Conservation (phyloP, 1,140 invertebrate species). For the Trinorchestia longiramus region DNA sequence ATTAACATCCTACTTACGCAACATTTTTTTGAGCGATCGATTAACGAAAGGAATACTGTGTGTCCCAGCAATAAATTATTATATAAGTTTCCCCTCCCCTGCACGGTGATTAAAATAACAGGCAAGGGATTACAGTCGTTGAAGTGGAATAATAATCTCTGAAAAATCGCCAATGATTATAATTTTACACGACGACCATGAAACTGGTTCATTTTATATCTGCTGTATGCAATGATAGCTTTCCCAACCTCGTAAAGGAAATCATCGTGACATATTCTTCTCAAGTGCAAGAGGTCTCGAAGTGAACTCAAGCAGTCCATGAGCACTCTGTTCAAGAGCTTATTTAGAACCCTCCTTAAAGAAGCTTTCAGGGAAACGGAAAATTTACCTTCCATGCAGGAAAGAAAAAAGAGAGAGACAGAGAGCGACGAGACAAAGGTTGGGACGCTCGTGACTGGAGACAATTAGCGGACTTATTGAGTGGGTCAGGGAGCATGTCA, state of each 20-base stretch:
- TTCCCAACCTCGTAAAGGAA: not conserved
- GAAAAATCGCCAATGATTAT: too few relatives aligned
- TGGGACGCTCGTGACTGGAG: not conserved
- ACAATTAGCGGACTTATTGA: constrained; percentile 37
- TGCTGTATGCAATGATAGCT: not conserved
- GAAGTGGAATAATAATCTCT: too few relatives aligned
- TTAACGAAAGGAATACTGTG: too few relatives aligned
- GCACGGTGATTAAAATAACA: too few relatives aligned
- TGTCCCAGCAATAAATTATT: too few relatives aligned
- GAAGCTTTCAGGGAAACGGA: not conserved
- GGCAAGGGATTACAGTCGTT: too few relatives aligned
- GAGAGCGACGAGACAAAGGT: not conserved
- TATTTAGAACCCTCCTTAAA: not conserved
- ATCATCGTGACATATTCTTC: not conserved
- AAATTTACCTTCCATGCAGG: not conserved
- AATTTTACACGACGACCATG: too few relatives aligned
- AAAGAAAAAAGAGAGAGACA: not conserved
- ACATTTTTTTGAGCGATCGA: too few relatives aligned
- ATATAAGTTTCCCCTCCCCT: too few relatives aligned
- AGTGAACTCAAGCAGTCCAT: not conserved
- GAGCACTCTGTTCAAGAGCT: not conserved
- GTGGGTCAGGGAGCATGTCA: constrained; percentile 3
- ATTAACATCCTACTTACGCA: too few relatives aligned
- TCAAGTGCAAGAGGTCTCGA: not conserved
- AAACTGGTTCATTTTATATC: too few relatives aligned